Conservation (phyloP, 2,888 invertebrate species). For the Carcina quercana region DNA sequence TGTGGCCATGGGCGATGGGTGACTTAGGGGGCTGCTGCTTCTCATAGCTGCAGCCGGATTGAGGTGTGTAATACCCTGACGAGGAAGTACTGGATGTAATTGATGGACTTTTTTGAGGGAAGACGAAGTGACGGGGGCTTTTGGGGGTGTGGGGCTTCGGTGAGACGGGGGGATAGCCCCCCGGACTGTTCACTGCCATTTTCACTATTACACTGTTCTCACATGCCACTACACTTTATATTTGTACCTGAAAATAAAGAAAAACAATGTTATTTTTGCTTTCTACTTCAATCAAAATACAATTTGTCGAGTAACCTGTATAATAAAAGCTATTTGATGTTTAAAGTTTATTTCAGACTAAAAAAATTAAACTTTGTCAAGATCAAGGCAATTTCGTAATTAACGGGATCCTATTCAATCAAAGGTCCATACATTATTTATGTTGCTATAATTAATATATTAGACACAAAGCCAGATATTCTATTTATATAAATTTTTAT, state of each 20-base stretch:
- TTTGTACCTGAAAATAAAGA: conserved; percentile 43
- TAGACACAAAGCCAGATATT: no score
- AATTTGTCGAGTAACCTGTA: no score
- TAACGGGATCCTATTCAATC: no score
- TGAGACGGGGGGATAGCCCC: conserved; percentile 71
- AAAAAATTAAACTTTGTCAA: no score
- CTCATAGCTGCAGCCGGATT: conserved; percentile 67
- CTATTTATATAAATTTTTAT: no score
- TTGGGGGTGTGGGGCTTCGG: conserved; percentile 71
- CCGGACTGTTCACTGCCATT: conserved; percentile 76
- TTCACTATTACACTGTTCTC: conserved; percentile 32
- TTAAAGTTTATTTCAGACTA: no score
- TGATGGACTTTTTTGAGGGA: conserved; percentile 70
- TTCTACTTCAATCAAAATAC: no score
- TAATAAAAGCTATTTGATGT: no score
- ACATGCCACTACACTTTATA: conserved; percentile 33
- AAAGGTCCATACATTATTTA: no score
- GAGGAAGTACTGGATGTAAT: conserved; percentile 69
- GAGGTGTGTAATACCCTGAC: conserved; percentile 72
- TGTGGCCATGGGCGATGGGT: conserved; percentile 69
- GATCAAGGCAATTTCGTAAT: no score
- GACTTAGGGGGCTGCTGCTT: conserved; percentile 64
- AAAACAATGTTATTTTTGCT: no score
- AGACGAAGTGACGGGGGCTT: conserved; percentile 72
- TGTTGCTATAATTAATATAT: no score